phyloP scores from a whole-genome alignment of 1,140 invertebrate genomes.

The Ooceraea biroi region DNA sequence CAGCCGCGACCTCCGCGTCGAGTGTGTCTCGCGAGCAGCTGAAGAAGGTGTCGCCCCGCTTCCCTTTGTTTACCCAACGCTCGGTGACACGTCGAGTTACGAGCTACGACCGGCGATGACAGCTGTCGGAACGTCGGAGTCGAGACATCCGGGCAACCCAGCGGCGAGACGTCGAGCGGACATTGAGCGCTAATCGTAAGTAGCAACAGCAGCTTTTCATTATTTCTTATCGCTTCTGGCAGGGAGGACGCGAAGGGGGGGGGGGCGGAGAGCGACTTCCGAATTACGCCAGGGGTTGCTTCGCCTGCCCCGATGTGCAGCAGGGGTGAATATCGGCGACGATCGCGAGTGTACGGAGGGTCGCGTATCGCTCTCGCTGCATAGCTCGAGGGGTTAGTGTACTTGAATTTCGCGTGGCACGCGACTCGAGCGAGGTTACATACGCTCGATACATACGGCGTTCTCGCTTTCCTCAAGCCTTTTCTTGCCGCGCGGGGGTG shows the following conservation, averaged over 20 bases:
- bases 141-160: slow-evolving; percentile 38
- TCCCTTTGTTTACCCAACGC: slow-evolving; percentile 6
- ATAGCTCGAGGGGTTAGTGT: neutral
- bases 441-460: no score
- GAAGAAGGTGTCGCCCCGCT: neutral
- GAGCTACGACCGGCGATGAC: slow-evolving; percentile 58
- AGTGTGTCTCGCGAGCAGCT: neutral
- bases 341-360: slow-evolving; percentile 8
- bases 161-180: slow-evolving; percentile 55
- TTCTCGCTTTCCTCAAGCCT: neutral
- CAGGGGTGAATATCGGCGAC: no score
- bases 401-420: neutral
- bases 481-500: neutral
- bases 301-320: no score
- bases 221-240: neutral
- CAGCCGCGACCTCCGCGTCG: neutral
- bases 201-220: slow-evolving; percentile 32
- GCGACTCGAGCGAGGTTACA: neutral
- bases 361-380: neutral
- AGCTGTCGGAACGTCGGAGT: slow-evolving; percentile 74
- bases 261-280: neutral
- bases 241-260: neutral
- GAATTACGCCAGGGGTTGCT: neutral
- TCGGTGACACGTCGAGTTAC: slow-evolving; percentile 50
- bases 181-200: slow-evolving; percentile 76